These are phyloP conservation scores for Aspidoscelis tigris DNA, from an alignment of 2,113 vertebrate genomes.

Conservation along the genomic window DNA sequence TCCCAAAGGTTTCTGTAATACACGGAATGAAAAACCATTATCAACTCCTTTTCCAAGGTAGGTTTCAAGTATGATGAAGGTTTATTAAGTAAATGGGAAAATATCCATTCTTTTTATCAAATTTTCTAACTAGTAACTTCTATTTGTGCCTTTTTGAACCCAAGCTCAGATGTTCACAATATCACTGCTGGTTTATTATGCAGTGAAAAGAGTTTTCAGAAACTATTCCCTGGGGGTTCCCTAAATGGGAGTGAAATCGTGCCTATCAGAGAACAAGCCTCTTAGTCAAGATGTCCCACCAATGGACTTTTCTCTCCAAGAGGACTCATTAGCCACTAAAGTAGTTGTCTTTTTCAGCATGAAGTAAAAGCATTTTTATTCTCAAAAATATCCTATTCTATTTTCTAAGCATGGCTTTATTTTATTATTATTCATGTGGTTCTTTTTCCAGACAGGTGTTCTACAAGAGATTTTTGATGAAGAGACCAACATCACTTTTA, in stretches of 20 bases:
- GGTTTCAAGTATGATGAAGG: not conserved
- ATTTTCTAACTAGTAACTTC: not conserved
- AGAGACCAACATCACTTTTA: not conserved
- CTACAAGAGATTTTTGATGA: not conserved
- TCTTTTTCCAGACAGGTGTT: not conserved
- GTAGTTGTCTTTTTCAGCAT: not conserved
- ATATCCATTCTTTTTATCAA: not conserved
- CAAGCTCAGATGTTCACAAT: not conserved
- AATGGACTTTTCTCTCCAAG: not conserved
- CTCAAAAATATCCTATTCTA: not conserved
- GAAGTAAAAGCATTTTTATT: not conserved
- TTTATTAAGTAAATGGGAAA: not conserved
- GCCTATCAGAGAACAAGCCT: not conserved
- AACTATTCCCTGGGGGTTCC: not conserved
- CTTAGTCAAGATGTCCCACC: not conserved
- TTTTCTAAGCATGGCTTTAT: not conserved
- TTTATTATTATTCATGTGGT: not conserved
- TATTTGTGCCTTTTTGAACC: not conserved
- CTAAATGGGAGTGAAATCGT: not conserved
- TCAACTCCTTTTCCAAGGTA: not conserved
- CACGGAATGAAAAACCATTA: not conserved
- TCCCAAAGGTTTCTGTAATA: no score
- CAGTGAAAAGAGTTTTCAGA: not conserved
- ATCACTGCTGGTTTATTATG: not conserved
- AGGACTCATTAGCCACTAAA: not conserved